A percentile compares a stretch with the other conserved stretches of the same genome.
These are phyloP conservation scores for Cheilosia vernalis DNA, from an alignment of 2,888 invertebrate species.

Conservation along the genomic window DNA sequence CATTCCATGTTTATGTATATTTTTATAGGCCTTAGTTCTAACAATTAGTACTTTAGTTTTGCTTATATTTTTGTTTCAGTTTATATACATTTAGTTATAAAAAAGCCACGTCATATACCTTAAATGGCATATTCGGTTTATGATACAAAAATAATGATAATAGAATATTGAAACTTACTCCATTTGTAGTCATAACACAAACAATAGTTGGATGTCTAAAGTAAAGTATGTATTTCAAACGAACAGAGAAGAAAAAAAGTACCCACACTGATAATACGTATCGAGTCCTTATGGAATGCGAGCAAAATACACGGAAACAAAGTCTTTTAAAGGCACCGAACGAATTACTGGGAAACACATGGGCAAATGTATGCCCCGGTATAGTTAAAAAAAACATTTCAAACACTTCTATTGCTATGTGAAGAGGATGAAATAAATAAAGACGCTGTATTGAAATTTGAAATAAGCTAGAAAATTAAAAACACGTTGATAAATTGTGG, in stretches of 20 bases:
- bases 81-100: conserved; percentile 47
- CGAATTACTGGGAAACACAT: not conserved
- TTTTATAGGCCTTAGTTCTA: conserved; percentile 26
- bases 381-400: not conserved
- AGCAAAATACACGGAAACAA: conserved; percentile 2
- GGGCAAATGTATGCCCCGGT: not conserved
- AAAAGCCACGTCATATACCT: conserved; percentile 23
- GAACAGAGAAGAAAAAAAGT: not conserved
- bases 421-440: not conserved
- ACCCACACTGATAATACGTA: not conserved
- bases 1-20: conserved; percentile 32
- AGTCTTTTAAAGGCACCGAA: not conserved
- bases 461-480: not conserved
- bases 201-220: not conserved
- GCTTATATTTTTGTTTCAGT: conserved; percentile 32
- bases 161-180: not conserved
- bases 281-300: conserved; percentile 1
- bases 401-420: not conserved
- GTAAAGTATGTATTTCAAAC: not conserved
- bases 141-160: conserved; percentile 30
- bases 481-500: not conserved
- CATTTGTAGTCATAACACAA: not conserved
- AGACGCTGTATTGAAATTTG: not conserved
- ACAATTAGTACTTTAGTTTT: conserved; percentile 32
- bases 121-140: conserved; percentile 22